These are phyloP conservation scores for Napeogenes sylphis DNA, from an alignment of 2,888 invertebrate species.

Conservation along the genomic window DNA sequence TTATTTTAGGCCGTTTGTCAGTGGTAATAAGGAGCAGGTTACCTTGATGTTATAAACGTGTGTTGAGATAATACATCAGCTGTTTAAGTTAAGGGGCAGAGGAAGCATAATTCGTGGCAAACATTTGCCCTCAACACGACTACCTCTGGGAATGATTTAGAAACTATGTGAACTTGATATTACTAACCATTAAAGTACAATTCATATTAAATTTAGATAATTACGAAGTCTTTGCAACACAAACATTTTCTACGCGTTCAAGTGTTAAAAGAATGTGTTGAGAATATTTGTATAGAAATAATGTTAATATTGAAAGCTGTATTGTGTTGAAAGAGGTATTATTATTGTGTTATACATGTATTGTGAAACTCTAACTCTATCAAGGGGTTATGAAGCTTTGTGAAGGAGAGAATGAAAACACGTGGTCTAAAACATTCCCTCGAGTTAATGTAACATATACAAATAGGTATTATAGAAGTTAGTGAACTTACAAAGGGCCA, in stretches of 20 bases:
- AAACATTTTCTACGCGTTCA: too few relatives aligned
- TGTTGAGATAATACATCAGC: constrained; percentile 48
- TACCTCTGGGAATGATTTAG: constrained; percentile 11
- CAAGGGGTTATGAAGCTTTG: background rate
- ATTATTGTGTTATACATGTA: background rate
- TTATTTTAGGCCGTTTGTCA: constrained; percentile 26
- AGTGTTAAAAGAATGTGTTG: too few relatives aligned
- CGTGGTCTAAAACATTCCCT: background rate
- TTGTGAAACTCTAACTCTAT: background rate
- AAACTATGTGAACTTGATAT: background rate
- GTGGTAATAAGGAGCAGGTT: constrained; percentile 16
- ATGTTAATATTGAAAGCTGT: too few relatives aligned
- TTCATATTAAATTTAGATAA: too few relatives aligned
- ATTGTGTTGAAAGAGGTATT: background rate
- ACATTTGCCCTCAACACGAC: constrained; percentile 30
- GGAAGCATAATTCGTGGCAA: constrained; percentile 38
- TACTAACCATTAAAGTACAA: background rate
- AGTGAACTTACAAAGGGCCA: background rate
- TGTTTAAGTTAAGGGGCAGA: constrained; percentile 45
- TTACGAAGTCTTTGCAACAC: too few relatives aligned
- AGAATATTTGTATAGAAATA: too few relatives aligned
- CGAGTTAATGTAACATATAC: background rate
- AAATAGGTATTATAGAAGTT: background rate
- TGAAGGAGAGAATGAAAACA: background rate
- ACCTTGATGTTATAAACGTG: constrained; percentile 8